These are phyloP conservation scores for Drosophila biarmipes DNA, from an alignment of 1,140 invertebrate genomes.

Conservation along the genomic window DNA sequence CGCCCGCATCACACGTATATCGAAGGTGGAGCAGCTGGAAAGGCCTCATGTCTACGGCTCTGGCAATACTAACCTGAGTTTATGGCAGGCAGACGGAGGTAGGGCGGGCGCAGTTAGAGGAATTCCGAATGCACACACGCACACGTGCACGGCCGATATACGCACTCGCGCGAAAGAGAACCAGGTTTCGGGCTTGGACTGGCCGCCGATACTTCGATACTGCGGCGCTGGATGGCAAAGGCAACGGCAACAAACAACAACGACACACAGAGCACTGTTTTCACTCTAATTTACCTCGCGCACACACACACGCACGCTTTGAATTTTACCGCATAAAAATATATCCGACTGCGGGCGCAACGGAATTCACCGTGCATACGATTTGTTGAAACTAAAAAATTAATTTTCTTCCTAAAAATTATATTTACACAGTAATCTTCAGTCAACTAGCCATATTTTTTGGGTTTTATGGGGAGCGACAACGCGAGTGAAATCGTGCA, in stretches of 20 bases:
- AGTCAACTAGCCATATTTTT: constrained; percentile 16
- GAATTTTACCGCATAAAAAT: constrained; percentile 35
- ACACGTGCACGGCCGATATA: constrained; percentile 1
- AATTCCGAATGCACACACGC: constrained; percentile 40
- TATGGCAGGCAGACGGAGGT: constrained; percentile 14
- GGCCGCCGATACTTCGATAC: constrained; percentile 14
- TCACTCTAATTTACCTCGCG: constrained; percentile 40
- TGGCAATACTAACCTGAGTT: constrained; percentile 49
- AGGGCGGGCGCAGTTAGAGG: not conserved
- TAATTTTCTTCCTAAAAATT: constrained; percentile 1
- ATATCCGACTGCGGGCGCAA: constrained; percentile 12
- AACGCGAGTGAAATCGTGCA: constrained; percentile 12
- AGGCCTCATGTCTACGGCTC: constrained; percentile 29
- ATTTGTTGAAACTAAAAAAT: not conserved
- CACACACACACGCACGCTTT: constrained; percentile 15
- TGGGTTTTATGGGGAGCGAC: not conserved
- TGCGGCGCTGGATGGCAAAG: not conserved
- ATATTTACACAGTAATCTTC: constrained; percentile 1
- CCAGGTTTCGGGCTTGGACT: constrained; percentile 45
- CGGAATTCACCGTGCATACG: constrained; percentile 3
- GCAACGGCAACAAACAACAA: constrained; percentile 7
- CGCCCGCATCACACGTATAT: constrained; percentile 1
- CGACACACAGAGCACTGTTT: constrained; percentile 26
- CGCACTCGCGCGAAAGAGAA: constrained; percentile 17
- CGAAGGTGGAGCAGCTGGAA: constrained; percentile 8